Evolutionary conservation across 1,140 invertebrate species (phyloP).

Genomic region (Drosophila elegans): DNA sequence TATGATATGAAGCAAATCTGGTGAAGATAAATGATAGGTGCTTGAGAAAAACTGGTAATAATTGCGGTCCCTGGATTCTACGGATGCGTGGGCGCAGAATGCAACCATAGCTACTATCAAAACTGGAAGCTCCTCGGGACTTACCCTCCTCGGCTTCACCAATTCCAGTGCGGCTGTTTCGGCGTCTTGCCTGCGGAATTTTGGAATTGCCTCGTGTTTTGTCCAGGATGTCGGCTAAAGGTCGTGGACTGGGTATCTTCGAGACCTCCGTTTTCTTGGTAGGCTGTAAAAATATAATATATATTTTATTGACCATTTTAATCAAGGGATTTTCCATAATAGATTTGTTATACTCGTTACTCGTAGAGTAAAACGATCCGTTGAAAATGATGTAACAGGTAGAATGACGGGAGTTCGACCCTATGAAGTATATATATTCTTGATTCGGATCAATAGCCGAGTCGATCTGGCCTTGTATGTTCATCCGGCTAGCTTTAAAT

Average conservation of each 20-base stretch:
- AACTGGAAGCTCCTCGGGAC: slow-evolving; percentile 34
- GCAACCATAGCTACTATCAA: slow-evolving; percentile 50
- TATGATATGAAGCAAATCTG: neutral
- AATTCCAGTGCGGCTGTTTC: slow-evolving; percentile 64
- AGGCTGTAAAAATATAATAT: slow-evolving; percentile 35
- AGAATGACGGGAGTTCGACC: too few species aligned
- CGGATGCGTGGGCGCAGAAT: slow-evolving; percentile 58
- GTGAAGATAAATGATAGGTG: slow-evolving; percentile 12
- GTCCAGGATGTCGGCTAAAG: slow-evolving; percentile 77
- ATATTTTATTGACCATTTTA: too few species aligned
- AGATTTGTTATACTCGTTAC: too few species aligned
- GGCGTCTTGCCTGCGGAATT: slow-evolving; percentile 66
- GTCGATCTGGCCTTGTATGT: too few species aligned
- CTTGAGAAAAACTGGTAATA: slow-evolving; percentile 26
- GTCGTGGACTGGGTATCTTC: slow-evolving; percentile 81
- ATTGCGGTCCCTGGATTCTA: slow-evolving; percentile 65
- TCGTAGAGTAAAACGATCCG: too few species aligned
- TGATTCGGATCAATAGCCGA: too few species aligned
- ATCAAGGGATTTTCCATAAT: too few species aligned
- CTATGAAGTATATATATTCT: too few species aligned
- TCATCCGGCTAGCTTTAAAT: too few species aligned
- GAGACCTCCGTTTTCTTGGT: slow-evolving; percentile 73
- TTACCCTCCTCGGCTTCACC: slow-evolving; percentile 72
- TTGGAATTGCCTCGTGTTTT: slow-evolving; percentile 70
- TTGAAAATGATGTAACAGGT: too few species aligned